phyloP scores from a whole-genome alignment of 2,113 vertebrate species.

The Tragelaphus strepsiceros region DNA sequence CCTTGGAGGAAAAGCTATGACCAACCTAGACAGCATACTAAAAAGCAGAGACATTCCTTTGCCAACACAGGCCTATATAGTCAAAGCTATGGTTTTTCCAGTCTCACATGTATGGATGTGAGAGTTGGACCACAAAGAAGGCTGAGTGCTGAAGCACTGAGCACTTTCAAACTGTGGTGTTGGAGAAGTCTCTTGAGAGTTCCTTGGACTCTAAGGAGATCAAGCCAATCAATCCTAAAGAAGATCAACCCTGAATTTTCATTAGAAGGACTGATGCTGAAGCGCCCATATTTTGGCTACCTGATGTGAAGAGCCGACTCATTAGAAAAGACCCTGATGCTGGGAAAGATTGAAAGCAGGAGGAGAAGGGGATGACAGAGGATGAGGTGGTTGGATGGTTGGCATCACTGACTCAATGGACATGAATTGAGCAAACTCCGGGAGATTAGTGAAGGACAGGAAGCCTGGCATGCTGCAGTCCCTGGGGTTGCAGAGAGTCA shows the following conservation, averaged over 20 bases:
- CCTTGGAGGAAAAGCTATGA: not conserved
- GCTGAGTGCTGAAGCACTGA: not conserved
- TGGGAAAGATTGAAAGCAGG: not conserved
- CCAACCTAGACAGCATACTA: not conserved
- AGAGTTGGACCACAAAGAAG: not conserved
- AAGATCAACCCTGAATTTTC: not conserved
- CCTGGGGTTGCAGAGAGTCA: not conserved
- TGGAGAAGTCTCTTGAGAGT: not conserved
- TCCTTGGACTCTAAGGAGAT: not conserved
- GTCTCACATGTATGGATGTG: not conserved
- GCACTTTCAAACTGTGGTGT: not conserved
- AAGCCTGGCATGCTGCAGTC: not conserved
- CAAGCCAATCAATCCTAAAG: not conserved
- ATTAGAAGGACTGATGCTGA: not conserved
- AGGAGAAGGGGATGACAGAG: not conserved
- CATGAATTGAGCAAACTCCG: not conserved
- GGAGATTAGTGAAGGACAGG: not conserved
- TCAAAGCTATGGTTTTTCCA: not conserved
- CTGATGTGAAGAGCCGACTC: not conserved
- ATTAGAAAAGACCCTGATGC: not conserved
- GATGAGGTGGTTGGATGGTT: not conserved
- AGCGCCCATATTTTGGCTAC: not conserved
- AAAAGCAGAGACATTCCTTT: not conserved
- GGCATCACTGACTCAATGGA: not conserved
- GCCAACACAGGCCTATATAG: accelerated